A percentile compares a stretch with the other conserved stretches of the same genome.
Evolutionary conservation across 2,888 invertebrate species (phyloP).

Genomic region (Thereva unica): DNA sequence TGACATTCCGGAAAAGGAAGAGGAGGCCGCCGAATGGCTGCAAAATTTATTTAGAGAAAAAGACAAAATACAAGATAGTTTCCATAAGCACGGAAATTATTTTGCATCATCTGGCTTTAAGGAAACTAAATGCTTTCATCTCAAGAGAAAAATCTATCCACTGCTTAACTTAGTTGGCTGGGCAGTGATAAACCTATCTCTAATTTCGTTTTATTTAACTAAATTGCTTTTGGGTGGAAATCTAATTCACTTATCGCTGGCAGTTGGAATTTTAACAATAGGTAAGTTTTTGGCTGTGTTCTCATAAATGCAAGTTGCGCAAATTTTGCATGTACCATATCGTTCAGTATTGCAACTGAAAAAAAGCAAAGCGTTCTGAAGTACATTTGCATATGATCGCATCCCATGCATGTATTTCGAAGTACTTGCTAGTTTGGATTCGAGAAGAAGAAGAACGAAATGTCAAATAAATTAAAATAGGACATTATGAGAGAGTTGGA

Average conservation of each 20-base stretch:
- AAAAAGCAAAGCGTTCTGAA: too few relatives aligned
- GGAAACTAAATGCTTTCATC: constrained; percentile 63
- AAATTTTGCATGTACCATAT: too few relatives aligned
- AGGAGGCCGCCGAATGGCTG: constrained; percentile 77
- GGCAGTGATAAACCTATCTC: constrained; percentile 69
- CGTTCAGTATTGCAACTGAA: too few relatives aligned
- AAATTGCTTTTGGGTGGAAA: constrained; percentile 75
- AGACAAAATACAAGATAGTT: constrained; percentile 63
- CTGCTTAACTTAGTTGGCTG: constrained; percentile 74
- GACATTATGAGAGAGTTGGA: too few relatives aligned
- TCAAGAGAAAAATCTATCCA: constrained; percentile 67
- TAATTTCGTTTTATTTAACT: constrained; percentile 72
- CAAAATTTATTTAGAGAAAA: constrained; percentile 80
- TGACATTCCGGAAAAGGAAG: constrained; percentile 72
- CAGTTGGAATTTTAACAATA: constrained; percentile 69
- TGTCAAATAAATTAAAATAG: too few relatives aligned
- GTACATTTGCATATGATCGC: too few relatives aligned
- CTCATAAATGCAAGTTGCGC: too few relatives aligned
- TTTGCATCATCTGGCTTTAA: constrained; percentile 75
- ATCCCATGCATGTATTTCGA: too few relatives aligned
- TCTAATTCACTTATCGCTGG: constrained; percentile 70
- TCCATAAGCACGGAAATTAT: constrained; percentile 68
- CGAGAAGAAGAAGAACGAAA: too few relatives aligned
- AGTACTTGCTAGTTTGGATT: too few relatives aligned
- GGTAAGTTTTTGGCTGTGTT: constrained; percentile 81